Evolutionary conservation across 2,113 vertebrate genomes (phyloP).

Genomic region (Vidua chalybeata): DNA sequence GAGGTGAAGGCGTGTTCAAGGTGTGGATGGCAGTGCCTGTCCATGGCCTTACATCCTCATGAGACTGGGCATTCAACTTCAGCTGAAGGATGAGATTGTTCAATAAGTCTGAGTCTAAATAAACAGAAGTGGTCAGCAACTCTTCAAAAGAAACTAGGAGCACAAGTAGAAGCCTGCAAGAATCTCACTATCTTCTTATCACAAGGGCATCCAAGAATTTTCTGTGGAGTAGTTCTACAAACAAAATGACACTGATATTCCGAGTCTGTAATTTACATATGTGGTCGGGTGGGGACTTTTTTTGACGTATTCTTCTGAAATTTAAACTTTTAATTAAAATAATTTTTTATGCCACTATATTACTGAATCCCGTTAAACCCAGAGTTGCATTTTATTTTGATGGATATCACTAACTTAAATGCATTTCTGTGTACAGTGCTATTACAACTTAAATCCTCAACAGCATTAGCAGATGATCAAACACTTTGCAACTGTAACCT

Average conservation of each 20-base stretch:
- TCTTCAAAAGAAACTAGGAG: background rate
- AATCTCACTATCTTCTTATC: background rate
- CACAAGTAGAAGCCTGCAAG: background rate
- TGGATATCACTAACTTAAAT: background rate
- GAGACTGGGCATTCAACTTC: background rate
- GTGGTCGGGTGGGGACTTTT: background rate
- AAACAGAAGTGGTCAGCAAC: background rate
- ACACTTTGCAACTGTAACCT: background rate
- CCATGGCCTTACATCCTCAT: background rate
- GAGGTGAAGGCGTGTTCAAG: constrained; percentile 70
- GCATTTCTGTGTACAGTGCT: background rate
- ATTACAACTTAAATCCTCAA: background rate
- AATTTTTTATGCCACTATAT: background rate
- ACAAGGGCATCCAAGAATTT: background rate
- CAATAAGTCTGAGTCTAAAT: background rate
- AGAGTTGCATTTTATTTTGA: background rate
- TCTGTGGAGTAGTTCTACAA: background rate
- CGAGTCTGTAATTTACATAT: background rate
- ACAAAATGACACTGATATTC: background rate
- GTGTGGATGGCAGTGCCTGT: background rate
- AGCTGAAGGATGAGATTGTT: background rate
- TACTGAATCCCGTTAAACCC: background rate
- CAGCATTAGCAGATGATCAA: background rate
- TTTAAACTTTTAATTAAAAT: background rate
- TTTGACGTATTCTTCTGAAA: background rate